phyloP scores from a whole-genome alignment of 2,888 invertebrate species.

The Lepidonotus clava region DNA sequence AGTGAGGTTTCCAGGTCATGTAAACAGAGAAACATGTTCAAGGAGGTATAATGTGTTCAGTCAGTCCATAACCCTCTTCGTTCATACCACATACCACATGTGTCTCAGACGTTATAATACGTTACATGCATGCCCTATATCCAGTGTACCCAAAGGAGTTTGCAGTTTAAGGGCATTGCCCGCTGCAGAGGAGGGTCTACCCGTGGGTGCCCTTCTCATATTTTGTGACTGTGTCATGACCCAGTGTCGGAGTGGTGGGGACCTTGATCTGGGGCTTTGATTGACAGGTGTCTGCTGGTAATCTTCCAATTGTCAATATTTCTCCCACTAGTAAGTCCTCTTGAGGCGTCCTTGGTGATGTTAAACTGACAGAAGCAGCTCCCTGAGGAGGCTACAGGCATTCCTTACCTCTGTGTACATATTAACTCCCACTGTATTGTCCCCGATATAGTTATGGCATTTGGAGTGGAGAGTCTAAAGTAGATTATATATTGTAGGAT shows the following conservation, averaged over 20 bases:
- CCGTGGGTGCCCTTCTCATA: too few relatives aligned
- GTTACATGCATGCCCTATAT: too few relatives aligned
- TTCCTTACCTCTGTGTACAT: not conserved
- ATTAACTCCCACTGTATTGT: too few relatives aligned
- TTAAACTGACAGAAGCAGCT: too few relatives aligned
- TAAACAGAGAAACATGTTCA: conserved; percentile 30
- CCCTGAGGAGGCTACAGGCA: not conserved
- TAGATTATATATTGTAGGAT: too few relatives aligned
- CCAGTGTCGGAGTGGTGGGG: not conserved
- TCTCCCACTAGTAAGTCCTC: not conserved
- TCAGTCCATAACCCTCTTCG: not conserved
- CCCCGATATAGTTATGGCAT: too few relatives aligned
- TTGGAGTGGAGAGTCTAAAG: too few relatives aligned
- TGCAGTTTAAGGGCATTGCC: too few relatives aligned
- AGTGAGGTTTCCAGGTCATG: not conserved
- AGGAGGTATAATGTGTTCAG: conserved; percentile 10
- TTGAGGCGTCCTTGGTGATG: not conserved
- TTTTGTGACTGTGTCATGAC: not conserved
- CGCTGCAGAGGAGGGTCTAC: too few relatives aligned
- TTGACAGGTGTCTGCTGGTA: conserved; percentile 23
- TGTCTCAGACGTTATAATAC: too few relatives aligned
- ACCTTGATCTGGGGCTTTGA: not conserved
- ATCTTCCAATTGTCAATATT: conserved; percentile 14
- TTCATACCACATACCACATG: not conserved
- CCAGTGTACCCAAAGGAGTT: too few relatives aligned